Conservation (phyloP, 2,797 vertebrate genomes). For the Gadopsis marmoratus region DNA sequence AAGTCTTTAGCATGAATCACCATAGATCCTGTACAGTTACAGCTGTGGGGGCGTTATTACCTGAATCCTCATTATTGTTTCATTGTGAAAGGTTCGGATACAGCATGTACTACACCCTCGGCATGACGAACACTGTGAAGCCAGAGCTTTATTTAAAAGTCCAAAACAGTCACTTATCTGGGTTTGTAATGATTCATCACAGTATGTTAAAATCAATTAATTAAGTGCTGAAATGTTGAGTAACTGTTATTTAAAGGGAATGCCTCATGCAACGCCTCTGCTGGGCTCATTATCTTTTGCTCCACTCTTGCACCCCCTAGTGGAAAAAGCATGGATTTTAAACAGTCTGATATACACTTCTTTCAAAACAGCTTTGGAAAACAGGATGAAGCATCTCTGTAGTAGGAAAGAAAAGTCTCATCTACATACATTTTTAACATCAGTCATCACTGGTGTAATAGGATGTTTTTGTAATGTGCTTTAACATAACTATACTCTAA, state of each 20-base stretch:
- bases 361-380: background rate
- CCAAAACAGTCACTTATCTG: conserved; percentile 38
- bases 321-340: conserved; percentile 56
- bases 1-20: conserved; percentile 23
- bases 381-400: background rate
- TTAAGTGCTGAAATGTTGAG: conserved; percentile 12
- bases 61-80: conserved; percentile 25
- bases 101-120: background rate
- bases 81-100: conserved; percentile 22
- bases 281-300: conserved; percentile 51
- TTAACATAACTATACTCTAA: too few species aligned
- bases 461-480: too few species aligned
- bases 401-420: background rate
- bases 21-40: conserved; percentile 20
- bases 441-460: background rate
- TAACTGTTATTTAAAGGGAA: conserved; percentile 50
- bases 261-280: conserved; percentile 6
- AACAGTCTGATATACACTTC: background rate
- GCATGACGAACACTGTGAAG: conserved; percentile 15
- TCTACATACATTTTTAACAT: background rate
- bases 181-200: conserved; percentile 51
- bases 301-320: conserved; percentile 78
- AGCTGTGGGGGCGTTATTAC: conserved; percentile 21
- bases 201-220: conserved; percentile 47
- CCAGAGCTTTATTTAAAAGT: conserved; percentile 28